Evolutionary conservation across 2,888 invertebrate species (phyloP).

Genomic region (Patella caerulea): DNA sequence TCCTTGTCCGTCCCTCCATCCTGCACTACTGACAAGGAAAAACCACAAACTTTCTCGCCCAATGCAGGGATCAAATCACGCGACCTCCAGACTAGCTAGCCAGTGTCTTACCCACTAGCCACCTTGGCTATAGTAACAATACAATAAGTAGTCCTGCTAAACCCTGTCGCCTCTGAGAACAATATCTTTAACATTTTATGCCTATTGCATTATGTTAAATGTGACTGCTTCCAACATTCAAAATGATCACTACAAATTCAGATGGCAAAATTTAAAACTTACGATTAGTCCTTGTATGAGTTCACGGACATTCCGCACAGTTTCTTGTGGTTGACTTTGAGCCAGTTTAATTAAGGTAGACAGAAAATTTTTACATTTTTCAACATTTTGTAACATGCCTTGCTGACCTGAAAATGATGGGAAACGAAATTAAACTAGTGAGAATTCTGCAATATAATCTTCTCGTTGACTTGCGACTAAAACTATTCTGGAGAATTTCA

Average conservation of each 20-base stretch:
- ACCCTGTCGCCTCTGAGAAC: neutral
- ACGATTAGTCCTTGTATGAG: slow-evolving; percentile 95
- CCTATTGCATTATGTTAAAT: neutral
- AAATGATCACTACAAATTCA: neutral
- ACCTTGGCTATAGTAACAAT: too few relatives aligned
- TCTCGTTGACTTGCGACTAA: too few relatives aligned
- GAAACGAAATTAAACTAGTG: too few relatives aligned
- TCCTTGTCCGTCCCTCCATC: too few relatives aligned
- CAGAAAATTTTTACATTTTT: slow-evolving; percentile 97
- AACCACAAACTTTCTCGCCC: too few relatives aligned
- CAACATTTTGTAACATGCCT: slow-evolving; percentile 73
- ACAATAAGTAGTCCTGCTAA: neutral
- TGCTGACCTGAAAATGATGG: slow-evolving; percentile 34
- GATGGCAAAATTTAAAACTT: slow-evolving; percentile 47
- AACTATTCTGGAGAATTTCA: too few relatives aligned
- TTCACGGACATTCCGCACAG: slow-evolving; percentile 91
- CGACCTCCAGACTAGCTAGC: too few relatives aligned
- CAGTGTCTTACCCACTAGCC: too few relatives aligned
- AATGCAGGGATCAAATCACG: too few relatives aligned
- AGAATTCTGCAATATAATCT: too few relatives aligned
- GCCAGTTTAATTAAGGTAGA: slow-evolving; percentile 95
- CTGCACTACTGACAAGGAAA: too few relatives aligned
- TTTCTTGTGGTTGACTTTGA: slow-evolving; percentile 92
- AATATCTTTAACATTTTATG: neutral
- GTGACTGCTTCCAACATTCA: neutral